Evolutionary conservation across 1,140 invertebrate species (phyloP).

Genomic region (Orussus abietinus): DNA sequence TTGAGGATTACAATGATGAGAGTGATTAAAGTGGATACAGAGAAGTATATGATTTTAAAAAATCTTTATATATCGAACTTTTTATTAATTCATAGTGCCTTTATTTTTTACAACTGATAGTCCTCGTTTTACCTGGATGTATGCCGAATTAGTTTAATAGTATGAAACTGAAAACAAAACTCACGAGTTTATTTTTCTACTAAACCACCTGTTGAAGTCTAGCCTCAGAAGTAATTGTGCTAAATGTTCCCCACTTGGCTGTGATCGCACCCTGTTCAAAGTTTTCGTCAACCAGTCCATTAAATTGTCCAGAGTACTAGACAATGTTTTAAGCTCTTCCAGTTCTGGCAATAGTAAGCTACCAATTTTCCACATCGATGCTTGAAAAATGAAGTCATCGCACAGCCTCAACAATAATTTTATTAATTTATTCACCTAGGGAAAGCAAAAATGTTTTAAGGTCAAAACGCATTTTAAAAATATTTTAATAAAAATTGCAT

Average conservation of each 20-base stretch:
- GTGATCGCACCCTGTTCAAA: conserved; percentile 60
- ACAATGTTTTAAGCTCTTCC: conserved; percentile 44
- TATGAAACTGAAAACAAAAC: conserved; percentile 11
- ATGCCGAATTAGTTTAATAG: conserved; percentile 15
- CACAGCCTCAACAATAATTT: conserved; percentile 43
- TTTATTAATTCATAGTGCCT: conserved; percentile 6
- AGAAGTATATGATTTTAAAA: conserved; percentile 17
- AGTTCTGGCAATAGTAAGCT: conserved; percentile 44
- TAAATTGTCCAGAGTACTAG: conserved; percentile 41
- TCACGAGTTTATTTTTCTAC: conserved; percentile 38
- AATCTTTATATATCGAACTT: too few relatives aligned
- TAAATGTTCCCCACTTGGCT: conserved; percentile 64
- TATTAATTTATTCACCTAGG: conserved; percentile 47
- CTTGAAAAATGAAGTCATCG: conserved; percentile 48
- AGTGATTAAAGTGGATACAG: conserved; percentile 35
- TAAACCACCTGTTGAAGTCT: conserved; percentile 76
- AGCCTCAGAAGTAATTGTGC: conserved; percentile 67
- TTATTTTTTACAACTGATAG: conserved; percentile 7
- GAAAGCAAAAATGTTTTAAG: conserved; percentile 16
- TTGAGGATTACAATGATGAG: conserved; percentile 44
- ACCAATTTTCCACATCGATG: conserved; percentile 48
- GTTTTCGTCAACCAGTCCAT: conserved; percentile 50
- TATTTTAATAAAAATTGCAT: conserved; percentile 8
- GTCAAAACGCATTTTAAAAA: conserved; percentile 2
- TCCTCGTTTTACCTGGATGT: not conserved